Base-by-base conservation (phyloP, 2,797 vertebrate genomes). In the Mus spretus region DNA sequence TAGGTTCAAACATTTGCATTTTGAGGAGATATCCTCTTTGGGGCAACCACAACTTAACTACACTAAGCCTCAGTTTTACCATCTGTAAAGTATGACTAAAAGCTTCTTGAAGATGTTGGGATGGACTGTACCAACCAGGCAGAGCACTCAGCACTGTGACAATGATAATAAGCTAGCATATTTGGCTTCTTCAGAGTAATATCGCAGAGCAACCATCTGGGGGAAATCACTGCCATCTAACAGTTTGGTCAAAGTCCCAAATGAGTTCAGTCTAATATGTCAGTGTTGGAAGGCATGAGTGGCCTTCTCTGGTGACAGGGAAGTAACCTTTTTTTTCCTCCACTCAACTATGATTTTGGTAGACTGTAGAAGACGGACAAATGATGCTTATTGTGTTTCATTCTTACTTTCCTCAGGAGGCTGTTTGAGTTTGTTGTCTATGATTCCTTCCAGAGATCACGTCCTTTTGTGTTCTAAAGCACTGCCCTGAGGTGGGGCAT, bases 241-340 rank as follows among this genome's bases (percentile, higher is more conserved):
- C 4, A 81, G 82, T 96, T 65, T 19, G 75, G 74, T 86, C 10
- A 55, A 89, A 93, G 82, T 96, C 24, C 28, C 37, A 14, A 74
- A 80, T 84, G 74, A 92, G 10, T 24, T 67, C 78, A 92, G 65
- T 65, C 40, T 50, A 9, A 37, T 85, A 53, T 77, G 37, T 78
- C 50, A 67, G 61, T 74, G 59, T 40, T 63, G 47, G 57, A 72
- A 82, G 44, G 75, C 40, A 79, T 91, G 65, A 37, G 50, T 89
- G 61, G 3, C 19, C n/a, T 90, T 95, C 59, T 70, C 15, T 77
- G 57, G 50, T 65, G 44, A 57, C n/a, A 50, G 40, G 79, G 53
- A 86, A 92, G 26, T 26, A 82, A 87, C 37, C 63, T 28, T 90
- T 86, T 83, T 34, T 92, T 82, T 84, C 67, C 55, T 24, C 26